A percentile compares a stretch with the other conserved stretches of the same genome.
Evolutionary conservation across 2,113 vertebrate genomes (phyloP).

Genomic region (Chaenogobius annularis): DNA sequence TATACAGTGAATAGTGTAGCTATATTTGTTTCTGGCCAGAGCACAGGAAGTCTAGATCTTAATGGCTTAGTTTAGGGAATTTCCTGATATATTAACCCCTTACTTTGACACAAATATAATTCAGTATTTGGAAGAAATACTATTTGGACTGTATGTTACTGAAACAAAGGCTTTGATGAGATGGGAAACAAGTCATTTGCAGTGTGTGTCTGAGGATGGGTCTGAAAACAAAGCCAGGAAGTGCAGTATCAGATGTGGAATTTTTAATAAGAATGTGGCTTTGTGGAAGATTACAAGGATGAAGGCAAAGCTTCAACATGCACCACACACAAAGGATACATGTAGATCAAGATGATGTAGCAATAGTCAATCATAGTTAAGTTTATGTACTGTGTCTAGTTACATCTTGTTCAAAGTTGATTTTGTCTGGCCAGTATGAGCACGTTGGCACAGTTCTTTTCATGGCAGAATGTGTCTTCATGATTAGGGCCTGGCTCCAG

Average conservation of each 20-base stretch:
- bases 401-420: too few species aligned
- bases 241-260: slow-evolving; percentile 24
- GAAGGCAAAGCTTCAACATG: not conserved
- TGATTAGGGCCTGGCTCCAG: too few species aligned
- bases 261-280: slow-evolving; percentile 21
- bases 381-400: too few species aligned
- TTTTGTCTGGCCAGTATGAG: too few species aligned
- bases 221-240: slow-evolving; percentile 23
- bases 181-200: not conserved
- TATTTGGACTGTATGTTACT: not conserved
- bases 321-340: not conserved
- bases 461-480: too few species aligned
- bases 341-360: not conserved
- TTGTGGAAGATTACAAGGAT: not conserved
- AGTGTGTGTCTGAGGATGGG: slow-evolving; percentile 1
- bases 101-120: not conserved
- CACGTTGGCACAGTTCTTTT: too few species aligned
- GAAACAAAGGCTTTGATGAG: not conserved
- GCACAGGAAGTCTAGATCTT: not conserved
- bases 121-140: not conserved
- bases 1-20: not conserved
- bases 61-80: not conserved
- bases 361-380: not conserved
- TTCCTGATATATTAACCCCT: not conserved
- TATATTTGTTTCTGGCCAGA: not conserved